These are phyloP conservation scores for Melinaea menophilus DNA, from an alignment of 2,888 invertebrate genomes.

Conservation along the genomic window DNA sequence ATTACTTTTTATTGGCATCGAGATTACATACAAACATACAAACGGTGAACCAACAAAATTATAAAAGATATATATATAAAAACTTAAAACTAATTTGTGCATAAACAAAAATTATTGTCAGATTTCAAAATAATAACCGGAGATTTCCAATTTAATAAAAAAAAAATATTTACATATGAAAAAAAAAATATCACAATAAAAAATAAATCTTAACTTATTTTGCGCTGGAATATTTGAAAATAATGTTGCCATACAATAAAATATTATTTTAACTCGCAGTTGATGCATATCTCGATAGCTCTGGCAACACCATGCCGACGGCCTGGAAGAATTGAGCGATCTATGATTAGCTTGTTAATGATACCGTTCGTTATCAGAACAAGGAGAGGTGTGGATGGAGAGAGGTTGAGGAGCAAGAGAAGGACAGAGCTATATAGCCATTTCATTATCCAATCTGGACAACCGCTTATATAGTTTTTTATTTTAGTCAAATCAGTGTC, in stretches of 20 bases:
- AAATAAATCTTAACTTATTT: slow-evolving; percentile 8
- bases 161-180: slow-evolving; percentile 6
- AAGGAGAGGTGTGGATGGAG: slow-evolving; percentile 25
- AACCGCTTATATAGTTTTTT: too few relatives aligned
- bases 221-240: slow-evolving; percentile 5
- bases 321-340: slow-evolving; percentile 73
- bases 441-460: too few relatives aligned
- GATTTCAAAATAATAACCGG: slow-evolving; percentile 2
- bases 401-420: not conserved
- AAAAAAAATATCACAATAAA: slow-evolving; percentile 13
- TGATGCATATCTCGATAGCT: slow-evolving; percentile 77
- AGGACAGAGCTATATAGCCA: not conserved
- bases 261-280: slow-evolving; percentile 66
- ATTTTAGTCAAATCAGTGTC: too few relatives aligned
- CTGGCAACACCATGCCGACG: slow-evolving; percentile 77
- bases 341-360: slow-evolving; percentile 56
- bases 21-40: too few relatives aligned
- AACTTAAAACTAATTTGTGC: slow-evolving; percentile 6
- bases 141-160: not conserved
- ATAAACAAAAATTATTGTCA: not conserved
- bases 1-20: too few relatives aligned
- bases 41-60: too few relatives aligned
- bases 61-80: not conserved
- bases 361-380: slow-evolving; percentile 49
- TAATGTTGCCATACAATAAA: slow-evolving; percentile 17